These are phyloP conservation scores for Ganaspis sp. DNA, from an alignment of 1,140 invertebrate species.

Conservation along the genomic window DNA sequence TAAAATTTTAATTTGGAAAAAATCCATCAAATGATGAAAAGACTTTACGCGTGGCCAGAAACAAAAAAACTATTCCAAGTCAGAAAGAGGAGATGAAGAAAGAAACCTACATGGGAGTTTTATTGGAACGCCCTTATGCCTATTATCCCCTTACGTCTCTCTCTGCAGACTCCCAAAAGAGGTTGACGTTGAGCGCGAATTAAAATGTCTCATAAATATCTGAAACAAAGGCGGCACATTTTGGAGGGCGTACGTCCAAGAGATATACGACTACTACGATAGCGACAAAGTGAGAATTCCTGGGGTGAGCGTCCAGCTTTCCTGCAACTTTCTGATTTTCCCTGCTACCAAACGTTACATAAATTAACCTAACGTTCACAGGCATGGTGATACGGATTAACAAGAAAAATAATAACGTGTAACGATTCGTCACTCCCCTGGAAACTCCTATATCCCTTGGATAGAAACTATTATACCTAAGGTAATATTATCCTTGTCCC, in stretches of 20 bases:
- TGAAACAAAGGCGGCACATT: slow-evolving; percentile 76
- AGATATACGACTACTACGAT: slow-evolving; percentile 71
- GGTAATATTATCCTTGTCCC: background rate
- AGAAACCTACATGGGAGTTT: slow-evolving; percentile 53
- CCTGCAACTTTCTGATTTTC: slow-evolving; percentile 24
- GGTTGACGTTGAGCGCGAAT: slow-evolving; percentile 73
- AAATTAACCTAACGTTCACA: slow-evolving; percentile 30
- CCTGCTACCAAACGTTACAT: slow-evolving; percentile 22
- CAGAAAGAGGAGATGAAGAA: background rate
- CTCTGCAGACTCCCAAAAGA: slow-evolving; percentile 45
- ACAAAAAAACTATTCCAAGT: background rate
- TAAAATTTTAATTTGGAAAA: too few species aligned
- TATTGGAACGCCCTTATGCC: slow-evolving; percentile 73
- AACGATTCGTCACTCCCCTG: slow-evolving; percentile 44
- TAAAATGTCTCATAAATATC: slow-evolving; percentile 78
- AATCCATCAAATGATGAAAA: background rate
- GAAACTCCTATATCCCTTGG: too few species aligned
- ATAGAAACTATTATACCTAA: too few species aligned
- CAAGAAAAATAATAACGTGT: slow-evolving; percentile 27
- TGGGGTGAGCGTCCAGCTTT: slow-evolving; percentile 23
- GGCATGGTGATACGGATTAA: slow-evolving; percentile 26
- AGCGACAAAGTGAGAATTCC: slow-evolving; percentile 33
- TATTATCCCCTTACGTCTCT: slow-evolving; percentile 64
- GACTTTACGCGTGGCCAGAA: background rate
- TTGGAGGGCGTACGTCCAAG: slow-evolving; percentile 74